phyloP scores from a whole-genome alignment of 2,797 vertebrate species.

The Brachyrhaphis roseni region DNA sequence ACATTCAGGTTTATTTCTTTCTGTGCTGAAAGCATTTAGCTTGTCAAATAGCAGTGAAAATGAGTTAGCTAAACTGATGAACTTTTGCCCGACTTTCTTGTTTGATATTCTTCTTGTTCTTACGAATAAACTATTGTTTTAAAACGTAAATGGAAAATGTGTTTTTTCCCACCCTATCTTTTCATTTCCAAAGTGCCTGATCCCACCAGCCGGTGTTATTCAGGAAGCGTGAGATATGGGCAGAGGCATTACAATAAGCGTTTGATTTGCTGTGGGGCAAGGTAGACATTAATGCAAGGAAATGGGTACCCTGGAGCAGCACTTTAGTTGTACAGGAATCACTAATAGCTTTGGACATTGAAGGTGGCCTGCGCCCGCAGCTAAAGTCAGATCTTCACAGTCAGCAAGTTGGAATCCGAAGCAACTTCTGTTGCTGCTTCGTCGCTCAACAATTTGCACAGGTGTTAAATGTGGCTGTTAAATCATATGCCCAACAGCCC shows the following conservation, averaged over 20 bases:
- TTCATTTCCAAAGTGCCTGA: slow-evolving; percentile 33
- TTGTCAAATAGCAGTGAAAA: slow-evolving; percentile 69
- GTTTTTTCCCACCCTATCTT: slow-evolving; percentile 43
- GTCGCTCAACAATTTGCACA: slow-evolving; percentile 54
- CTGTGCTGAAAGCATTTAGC: slow-evolving; percentile 71
- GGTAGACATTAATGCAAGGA: slow-evolving; percentile 77
- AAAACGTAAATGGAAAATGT: slow-evolving; percentile 58
- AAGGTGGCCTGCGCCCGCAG: slow-evolving; percentile 76
- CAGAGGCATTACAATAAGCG: slow-evolving; percentile 58
- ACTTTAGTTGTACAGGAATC: slow-evolving; percentile 76
- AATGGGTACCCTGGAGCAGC: slow-evolving; percentile 76
- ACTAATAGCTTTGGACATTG: slow-evolving; percentile 80
- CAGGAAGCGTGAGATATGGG: slow-evolving; percentile 35
- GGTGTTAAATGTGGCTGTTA: slow-evolving; percentile 58
- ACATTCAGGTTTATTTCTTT: slow-evolving; percentile 64
- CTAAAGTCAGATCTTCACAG: slow-evolving; percentile 68
- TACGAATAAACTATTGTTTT: slow-evolving; percentile 86
- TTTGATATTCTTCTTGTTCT: slow-evolving; percentile 88
- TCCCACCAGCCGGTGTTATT: slow-evolving; percentile 43
- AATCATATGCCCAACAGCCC: slow-evolving; percentile 40
- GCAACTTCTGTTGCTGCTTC: slow-evolving; percentile 43
- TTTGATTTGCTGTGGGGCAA: slow-evolving; percentile 70
- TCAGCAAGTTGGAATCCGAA: slow-evolving; percentile 69
- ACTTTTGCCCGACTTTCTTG: slow-evolving; percentile 66
- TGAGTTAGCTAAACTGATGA: slow-evolving; percentile 70